phyloP scores from a whole-genome alignment of 2,888 invertebrate genomes.

The Hypomecis atomaria region DNA sequence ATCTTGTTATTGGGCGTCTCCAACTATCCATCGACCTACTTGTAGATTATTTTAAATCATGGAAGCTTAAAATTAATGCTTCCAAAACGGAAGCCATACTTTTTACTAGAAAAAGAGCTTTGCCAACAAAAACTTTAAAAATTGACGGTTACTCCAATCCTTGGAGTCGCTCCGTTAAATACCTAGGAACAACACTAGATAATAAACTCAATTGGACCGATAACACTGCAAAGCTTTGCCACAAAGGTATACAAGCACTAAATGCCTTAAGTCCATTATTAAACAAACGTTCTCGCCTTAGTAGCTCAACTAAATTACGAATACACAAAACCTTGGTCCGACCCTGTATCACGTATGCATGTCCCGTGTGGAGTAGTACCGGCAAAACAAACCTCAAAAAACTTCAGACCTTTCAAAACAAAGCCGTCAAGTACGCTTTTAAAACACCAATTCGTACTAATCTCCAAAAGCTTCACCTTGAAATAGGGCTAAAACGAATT shows the following conservation, averaged over 20 bases:
- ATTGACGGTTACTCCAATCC: constrained; percentile 7
- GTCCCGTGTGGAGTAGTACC: neutral
- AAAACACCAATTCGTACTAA: neutral
- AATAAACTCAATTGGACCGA: neutral
- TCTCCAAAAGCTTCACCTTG: too few relatives aligned
- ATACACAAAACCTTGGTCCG: neutral
- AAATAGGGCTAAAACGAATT: too few relatives aligned
- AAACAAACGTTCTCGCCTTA: neutral
- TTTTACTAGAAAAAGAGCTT: constrained; percentile 12
- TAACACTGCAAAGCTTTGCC: neutral
- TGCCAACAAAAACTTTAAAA: constrained; percentile 4
- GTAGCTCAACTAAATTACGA: neutral
- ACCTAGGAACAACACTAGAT: neutral
- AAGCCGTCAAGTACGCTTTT: neutral
- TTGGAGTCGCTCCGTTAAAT: constrained; percentile 12
- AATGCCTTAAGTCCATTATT: constrained; percentile 6
- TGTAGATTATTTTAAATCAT: neutral
- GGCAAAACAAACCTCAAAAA: neutral
- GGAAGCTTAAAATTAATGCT: constrained; percentile 19
- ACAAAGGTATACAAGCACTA: constrained; percentile 8
- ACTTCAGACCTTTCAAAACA: constrained; percentile 1
- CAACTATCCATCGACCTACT: neutral
- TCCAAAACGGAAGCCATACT: constrained; percentile 22
- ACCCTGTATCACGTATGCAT: constrained; percentile 3
- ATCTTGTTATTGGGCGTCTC: neutral